These are phyloP conservation scores for Siderastrea siderea DNA, from an alignment of 92 coral and sea anemone genomes.

Conservation along the genomic window DNA sequence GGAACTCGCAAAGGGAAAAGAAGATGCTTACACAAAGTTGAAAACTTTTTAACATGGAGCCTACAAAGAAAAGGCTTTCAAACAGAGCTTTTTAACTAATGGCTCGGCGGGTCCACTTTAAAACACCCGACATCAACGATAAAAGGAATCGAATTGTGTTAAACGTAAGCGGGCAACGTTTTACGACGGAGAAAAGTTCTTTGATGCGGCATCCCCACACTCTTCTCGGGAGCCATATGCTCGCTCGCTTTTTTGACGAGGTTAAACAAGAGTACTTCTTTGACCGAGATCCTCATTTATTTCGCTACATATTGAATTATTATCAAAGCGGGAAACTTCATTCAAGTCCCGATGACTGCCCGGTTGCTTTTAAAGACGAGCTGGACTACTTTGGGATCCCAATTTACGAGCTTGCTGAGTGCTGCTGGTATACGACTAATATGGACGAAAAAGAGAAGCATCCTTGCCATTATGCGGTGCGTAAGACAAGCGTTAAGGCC, in stretches of 20 bases:
- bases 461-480: constrained; percentile 37
- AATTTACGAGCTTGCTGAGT: constrained; percentile 70
- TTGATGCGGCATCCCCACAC: constrained; percentile 83
- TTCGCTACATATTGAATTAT: constrained; percentile 91
- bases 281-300: constrained; percentile 91
- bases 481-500: constrained; percentile 30
- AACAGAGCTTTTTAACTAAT: constrained; percentile 25
- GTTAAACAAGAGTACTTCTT: constrained; percentile 86
- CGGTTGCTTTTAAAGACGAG: constrained; percentile 86
- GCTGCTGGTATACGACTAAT: constrained; percentile 71
- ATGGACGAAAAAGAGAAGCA: constrained; percentile 38
- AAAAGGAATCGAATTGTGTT: constrained; percentile 59
- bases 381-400: constrained; percentile 94
- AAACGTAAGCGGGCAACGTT: constrained; percentile 92
- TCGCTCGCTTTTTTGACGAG: constrained; percentile 74
- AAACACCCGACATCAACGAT: constrained; percentile 1
- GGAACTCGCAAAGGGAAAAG: background rate
- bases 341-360: constrained; percentile 85
- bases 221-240: constrained; percentile 81
- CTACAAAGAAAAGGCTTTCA: background rate
- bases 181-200: constrained; percentile 61
- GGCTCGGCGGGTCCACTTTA: constrained; percentile 31
- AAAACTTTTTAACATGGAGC: background rate
- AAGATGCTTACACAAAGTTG: background rate
- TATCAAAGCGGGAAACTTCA: constrained; percentile 86